Percentiles rank a stretch among this genome's conserved stretches.
Evolutionary conservation across 2,113 vertebrate species (phyloP).

Genomic region (Burhinus oedicnemus): DNA sequence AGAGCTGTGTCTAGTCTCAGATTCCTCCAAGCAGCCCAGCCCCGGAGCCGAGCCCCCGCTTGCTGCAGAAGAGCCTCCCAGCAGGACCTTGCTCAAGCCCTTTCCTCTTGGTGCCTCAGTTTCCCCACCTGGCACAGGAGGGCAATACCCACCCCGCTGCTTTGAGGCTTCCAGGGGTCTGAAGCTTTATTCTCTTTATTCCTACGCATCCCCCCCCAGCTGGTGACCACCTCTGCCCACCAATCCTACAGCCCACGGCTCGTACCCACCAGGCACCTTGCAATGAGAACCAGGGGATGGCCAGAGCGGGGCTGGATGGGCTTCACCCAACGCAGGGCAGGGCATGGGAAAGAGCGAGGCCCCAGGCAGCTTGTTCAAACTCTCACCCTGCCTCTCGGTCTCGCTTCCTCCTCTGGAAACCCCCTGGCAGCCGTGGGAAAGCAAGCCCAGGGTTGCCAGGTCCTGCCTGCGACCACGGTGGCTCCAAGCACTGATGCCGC

Average conservation of each 20-base stretch:
- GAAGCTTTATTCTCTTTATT: not conserved
- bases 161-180: not conserved
- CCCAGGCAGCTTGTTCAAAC: not conserved
- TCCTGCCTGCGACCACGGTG: fast-evolving
- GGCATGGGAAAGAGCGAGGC: fast-evolving
- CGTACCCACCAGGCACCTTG: fast-evolving
- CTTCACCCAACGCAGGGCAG: not conserved
- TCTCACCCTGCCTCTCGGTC: fast-evolving
- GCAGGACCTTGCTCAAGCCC: not conserved
- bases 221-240: fast-evolving
- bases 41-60: fast-evolving
- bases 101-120: not conserved
- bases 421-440: not conserved
- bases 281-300: not conserved
- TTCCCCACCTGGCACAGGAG: not conserved
- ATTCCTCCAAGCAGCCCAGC: not conserved
- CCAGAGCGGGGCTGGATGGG: not conserved
- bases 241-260: not conserved
- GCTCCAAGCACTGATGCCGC: fast-evolving
- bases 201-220: not conserved
- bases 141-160: not conserved
- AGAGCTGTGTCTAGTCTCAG: not conserved
- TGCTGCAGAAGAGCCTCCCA: not conserved
- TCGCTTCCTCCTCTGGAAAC: not conserved
- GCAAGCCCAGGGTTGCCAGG: not conserved